phyloP scores from a whole-genome alignment of 2,113 vertebrate genomes.

The Psophia crepitans region DNA sequence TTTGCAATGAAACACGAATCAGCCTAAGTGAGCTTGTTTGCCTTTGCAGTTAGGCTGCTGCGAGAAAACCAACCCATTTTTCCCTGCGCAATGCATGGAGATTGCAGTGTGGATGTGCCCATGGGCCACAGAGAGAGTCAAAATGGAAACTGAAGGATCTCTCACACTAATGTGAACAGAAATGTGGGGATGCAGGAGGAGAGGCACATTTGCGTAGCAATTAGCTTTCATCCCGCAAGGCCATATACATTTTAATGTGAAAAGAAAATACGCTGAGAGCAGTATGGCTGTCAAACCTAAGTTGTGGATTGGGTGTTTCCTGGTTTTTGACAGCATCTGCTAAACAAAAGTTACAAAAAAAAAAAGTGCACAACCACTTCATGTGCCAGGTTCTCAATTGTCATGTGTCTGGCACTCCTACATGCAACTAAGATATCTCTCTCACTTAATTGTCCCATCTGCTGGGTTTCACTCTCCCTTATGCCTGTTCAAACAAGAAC shows the following conservation, averaged over 20 bases:
- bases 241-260: neutral
- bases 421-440: neutral
- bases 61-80: neutral
- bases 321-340: neutral
- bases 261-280: neutral
- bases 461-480: neutral
- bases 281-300: neutral
- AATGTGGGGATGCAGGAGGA: neutral
- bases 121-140: neutral
- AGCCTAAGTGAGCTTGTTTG: neutral
- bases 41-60: neutral
- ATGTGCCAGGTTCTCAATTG: neutral
- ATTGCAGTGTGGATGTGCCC: neutral
- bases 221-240: neutral
- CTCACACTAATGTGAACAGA: neutral
- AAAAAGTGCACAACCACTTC: neutral
- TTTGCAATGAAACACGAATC: neutral
- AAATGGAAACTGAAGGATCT: neutral
- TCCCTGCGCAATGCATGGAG: fast-evolving
- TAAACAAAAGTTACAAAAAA: neutral
- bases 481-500: neutral
- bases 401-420: neutral
- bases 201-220: neutral
- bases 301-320: neutral
- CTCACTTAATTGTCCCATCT: neutral